Conservation (phyloP, 2,888 invertebrate species). For the Hoplodrina ambigua region DNA sequence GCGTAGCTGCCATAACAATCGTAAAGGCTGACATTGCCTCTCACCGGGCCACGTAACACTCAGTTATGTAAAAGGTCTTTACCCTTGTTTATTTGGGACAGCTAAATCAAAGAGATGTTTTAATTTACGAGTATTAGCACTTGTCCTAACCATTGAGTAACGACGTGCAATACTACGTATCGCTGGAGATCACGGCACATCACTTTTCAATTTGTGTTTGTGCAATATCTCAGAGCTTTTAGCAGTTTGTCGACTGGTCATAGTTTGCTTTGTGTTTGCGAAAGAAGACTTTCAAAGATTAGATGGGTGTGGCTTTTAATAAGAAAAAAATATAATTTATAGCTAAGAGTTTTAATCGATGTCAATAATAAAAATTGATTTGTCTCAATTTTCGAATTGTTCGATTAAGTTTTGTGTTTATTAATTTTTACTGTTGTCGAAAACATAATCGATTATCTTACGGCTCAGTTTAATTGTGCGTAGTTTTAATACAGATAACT, state of each 20-base stretch:
- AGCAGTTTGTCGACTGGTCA: slow-evolving; percentile 67
- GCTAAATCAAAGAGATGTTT: slow-evolving; percentile 83
- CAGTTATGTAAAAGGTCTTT: slow-evolving; percentile 89
- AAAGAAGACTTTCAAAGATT: slow-evolving; percentile 63
- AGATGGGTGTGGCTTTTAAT: slow-evolving; percentile 48
- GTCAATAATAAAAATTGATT: slow-evolving; percentile 31
- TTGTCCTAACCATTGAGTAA: slow-evolving; percentile 77
- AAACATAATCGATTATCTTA: slow-evolving; percentile 40
- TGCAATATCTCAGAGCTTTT: slow-evolving; percentile 75
- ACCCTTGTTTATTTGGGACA: slow-evolving; percentile 89
- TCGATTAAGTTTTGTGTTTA: slow-evolving; percentile 2
- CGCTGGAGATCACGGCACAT: slow-evolving; percentile 71
- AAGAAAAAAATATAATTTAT: slow-evolving; percentile 38
- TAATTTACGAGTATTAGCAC: slow-evolving; percentile 85
- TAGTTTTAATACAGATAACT: slow-evolving; percentile 20
- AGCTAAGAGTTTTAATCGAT: slow-evolving; percentile 20
- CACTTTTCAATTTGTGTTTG: slow-evolving; percentile 76
- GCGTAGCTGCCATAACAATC: slow-evolving; percentile 81
- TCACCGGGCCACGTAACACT: slow-evolving; percentile 85
- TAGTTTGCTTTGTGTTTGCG: slow-evolving; percentile 70
- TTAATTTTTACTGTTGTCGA: slow-evolving; percentile 40
- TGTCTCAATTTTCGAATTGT: slow-evolving; percentile 16
- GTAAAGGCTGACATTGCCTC: slow-evolving; percentile 88
- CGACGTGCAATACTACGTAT: slow-evolving; percentile 68
- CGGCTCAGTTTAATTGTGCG: slow-evolving; percentile 20